Percentiles rank a stretch among this genome's conserved stretches.
Evolutionary conservation across 2,797 vertebrate genomes (phyloP).

Genomic region (Coilia nasus): DNA sequence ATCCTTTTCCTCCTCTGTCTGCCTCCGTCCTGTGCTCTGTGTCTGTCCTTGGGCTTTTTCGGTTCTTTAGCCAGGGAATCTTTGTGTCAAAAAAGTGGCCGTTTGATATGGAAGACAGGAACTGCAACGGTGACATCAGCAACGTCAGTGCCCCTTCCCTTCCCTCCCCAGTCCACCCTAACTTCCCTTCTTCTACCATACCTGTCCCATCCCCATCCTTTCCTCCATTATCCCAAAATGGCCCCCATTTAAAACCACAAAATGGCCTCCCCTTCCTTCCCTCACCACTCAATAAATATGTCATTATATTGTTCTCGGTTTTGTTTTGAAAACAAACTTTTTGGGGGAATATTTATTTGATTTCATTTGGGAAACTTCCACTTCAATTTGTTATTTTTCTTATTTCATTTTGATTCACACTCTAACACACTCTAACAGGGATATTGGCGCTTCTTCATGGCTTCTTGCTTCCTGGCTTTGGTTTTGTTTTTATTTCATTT

Average conservation of each 20-base stretch:
- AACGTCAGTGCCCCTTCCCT: conserved; percentile 50
- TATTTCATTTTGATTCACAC: conserved; percentile 66
- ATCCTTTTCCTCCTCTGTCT: conserved; percentile 28
- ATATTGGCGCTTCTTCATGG: conserved; percentile 79
- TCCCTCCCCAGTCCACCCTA: conserved; percentile 38
- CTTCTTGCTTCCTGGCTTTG: conserved; percentile 86
- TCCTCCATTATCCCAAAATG: not conserved
- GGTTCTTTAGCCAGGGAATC: conserved; percentile 44
- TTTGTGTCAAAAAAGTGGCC: conserved; percentile 67
- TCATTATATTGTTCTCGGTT: conserved; percentile 38
- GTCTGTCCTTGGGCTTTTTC: conserved; percentile 35
- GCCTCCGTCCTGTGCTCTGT: conserved; percentile 47
- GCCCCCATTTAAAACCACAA: conserved; percentile 1
- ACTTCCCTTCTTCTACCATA: not conserved
- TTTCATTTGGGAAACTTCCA: conserved; percentile 10
- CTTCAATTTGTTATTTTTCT: conserved; percentile 54
- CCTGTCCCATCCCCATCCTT: conserved; percentile 30
- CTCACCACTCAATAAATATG: conserved; percentile 30
- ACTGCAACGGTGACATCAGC: conserved; percentile 62
- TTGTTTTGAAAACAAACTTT: conserved; percentile 18
- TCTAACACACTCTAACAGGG: conserved; percentile 89
- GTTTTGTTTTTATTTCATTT: conserved; percentile 54
- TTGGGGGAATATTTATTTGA: conserved; percentile 47
- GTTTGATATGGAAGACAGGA: conserved; percentile 73
- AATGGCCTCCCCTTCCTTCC: conserved; percentile 12